Evolutionary conservation across 2,888 invertebrate genomes (phyloP), one percentile per base, ranked within the genome.

Genomic region (Heliconius charithonia): DNA sequence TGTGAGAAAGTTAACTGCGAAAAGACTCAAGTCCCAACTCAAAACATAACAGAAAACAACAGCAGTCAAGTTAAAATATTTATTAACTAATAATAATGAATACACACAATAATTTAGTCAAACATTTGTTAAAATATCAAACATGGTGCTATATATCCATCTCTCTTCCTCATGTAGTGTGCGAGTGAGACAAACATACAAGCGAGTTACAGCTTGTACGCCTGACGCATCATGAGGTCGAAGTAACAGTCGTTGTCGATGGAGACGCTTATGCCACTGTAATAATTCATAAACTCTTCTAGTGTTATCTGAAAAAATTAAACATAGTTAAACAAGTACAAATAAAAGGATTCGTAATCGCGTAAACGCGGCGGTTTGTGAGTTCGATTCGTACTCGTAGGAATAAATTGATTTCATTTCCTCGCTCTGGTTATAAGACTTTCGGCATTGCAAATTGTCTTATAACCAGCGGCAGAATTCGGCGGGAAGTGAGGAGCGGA

Each of bases 181-280:
- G 81, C 78, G 80, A 71, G 81, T 78, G 77, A 12, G 37, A 67
- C 37, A 79, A 10, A n/a, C 10, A 59, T 10, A 10, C 59, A 81
- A 84, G 82, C 62, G 81, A 32, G 51, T 96, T 96, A 98, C 78
- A 98, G 95, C 90, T 98, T 98, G 95, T 98, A 99, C 1, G 98
- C 97, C 86, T 97, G 98, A 79, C 98, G 96, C 96, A 99, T 98
- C 97, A 99, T 98, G 81, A 99, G 95, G 91, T 99, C 98, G 89
- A 99, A 99, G 90, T 98, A 99, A 76, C 97, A 97, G 89, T 99
- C 99, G 83, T 97, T 97, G 90, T 99, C 99, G 84, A 99, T 98
- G 0, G 98, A 98, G 65, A 99, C 98, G 89, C 99, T 99, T 83
- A 99, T 97, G 25, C 97, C 98, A 79, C 97, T 96, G 94, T 99